phyloP scores from a whole-genome alignment of 2,888 invertebrate species.

The Acanthosepion pharaonis region DNA sequence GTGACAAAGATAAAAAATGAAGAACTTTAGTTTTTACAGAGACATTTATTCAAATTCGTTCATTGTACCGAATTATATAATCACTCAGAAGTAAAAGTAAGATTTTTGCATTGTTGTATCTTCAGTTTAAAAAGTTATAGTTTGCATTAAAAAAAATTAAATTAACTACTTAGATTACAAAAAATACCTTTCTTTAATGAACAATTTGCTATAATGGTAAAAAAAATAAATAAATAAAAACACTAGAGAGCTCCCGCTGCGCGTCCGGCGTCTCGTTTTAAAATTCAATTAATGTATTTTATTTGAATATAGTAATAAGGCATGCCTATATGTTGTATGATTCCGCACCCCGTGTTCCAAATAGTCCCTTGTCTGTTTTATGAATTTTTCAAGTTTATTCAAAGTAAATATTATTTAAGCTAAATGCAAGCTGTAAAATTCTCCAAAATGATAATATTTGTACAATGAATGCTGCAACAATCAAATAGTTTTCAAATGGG shows the following conservation, averaged over 20 bases:
- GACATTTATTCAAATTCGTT: background rate
- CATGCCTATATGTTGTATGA: background rate
- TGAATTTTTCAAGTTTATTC: background rate
- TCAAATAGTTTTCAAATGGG: slow-evolving; percentile 4
- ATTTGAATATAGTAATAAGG: slow-evolving; percentile 33
- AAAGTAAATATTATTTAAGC: background rate
- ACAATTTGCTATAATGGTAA: background rate
- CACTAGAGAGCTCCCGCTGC: background rate
- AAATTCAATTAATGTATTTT: slow-evolving; percentile 33
- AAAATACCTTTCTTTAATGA: background rate
- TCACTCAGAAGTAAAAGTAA: background rate
- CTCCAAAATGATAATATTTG: background rate
- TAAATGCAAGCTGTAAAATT: background rate
- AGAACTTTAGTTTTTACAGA: background rate
- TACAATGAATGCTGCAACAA: background rate
- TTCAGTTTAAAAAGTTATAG: background rate
- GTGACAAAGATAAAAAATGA: background rate
- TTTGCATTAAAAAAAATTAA: background rate
- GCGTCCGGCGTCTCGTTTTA: background rate
- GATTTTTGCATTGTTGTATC: background rate
- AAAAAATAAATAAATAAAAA: background rate
- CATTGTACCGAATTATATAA: background rate
- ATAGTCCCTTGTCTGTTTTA: slow-evolving; percentile 33
- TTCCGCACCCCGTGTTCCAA: slow-evolving; percentile 11
- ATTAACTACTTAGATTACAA: background rate